phyloP scores from a whole-genome alignment of 2,113 vertebrate genomes.

The Phaethon lepturus region DNA sequence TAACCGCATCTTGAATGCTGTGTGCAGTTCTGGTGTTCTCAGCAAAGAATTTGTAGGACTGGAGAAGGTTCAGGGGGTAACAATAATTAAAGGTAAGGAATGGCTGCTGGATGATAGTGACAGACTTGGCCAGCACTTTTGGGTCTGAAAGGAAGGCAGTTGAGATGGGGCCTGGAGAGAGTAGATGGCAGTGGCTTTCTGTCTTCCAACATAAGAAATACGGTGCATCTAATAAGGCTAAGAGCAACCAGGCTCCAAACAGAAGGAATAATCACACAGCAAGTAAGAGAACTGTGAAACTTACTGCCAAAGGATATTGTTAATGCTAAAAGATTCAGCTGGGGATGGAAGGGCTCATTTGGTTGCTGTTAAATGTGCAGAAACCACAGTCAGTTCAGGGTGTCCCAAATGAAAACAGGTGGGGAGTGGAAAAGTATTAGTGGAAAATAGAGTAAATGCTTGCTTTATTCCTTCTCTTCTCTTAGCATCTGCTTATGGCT shows the following conservation, averaged over 20 bases:
- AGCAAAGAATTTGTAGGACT: neutral
- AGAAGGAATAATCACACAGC: neutral
- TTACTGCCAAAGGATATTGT: neutral
- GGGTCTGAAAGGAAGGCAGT: neutral
- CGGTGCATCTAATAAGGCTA: neutral
- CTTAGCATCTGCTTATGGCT: conserved; percentile 5
- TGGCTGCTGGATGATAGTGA: neutral
- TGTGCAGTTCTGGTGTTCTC: neutral
- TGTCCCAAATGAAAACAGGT: neutral
- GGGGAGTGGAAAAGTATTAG: neutral
- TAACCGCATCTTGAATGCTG: neutral
- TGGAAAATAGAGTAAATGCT: conserved; percentile 22
- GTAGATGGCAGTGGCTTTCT: neutral
- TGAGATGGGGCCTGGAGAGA: neutral
- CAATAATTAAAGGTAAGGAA: neutral
- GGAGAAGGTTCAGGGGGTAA: neutral
- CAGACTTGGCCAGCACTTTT: neutral
- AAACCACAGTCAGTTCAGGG: neutral
- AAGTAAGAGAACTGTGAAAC: neutral
- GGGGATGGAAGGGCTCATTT: neutral
- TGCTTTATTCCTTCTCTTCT: conserved; percentile 24
- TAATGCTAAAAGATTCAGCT: neutral
- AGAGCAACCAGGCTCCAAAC: neutral
- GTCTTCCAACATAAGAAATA: neutral
- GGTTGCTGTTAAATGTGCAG: neutral